A percentile compares a stretch with the other conserved stretches of the same genome.
These are phyloP conservation scores for Oryzias dopingdopingensis DNA, from an alignment of 2,797 vertebrate genomes.

Conservation along the genomic window DNA sequence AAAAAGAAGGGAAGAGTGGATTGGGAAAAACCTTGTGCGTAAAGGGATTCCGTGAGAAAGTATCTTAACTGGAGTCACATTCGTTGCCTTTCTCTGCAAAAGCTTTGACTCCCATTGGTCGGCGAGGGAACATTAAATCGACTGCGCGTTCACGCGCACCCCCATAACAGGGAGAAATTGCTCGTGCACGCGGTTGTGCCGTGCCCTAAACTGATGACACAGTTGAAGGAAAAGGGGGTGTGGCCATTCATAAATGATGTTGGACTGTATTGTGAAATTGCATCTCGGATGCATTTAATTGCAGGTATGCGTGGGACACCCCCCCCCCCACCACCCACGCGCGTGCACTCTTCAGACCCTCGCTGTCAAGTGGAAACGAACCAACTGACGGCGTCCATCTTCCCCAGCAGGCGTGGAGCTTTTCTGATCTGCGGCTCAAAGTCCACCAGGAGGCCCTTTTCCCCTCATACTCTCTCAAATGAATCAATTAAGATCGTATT, in stretches of 20 bases:
- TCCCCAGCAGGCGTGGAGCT: conserved; percentile 53
- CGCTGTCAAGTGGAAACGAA: conserved; percentile 50
- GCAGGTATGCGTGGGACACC: conserved; percentile 2
- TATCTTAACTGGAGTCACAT: conserved; percentile 74
- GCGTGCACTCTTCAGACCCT: conserved; percentile 16
- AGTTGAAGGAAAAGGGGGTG: conserved; percentile 49
- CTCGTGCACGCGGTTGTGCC: conserved; percentile 54
- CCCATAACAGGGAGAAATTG: conserved; percentile 55
- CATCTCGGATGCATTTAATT: conserved; percentile 28
- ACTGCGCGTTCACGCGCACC: conserved; percentile 59
- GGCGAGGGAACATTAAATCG: conserved; percentile 69
- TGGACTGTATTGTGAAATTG: conserved; percentile 49
- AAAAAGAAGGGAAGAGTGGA: conserved; percentile 67
- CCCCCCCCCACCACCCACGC: conserved; percentile 17
- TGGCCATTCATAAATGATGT: conserved; percentile 67
- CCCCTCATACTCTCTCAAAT: conserved; percentile 20
- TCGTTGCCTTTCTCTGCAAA: conserved; percentile 72
- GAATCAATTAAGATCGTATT: not conserved
- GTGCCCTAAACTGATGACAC: conserved; percentile 55
- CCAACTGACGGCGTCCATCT: conserved; percentile 74
- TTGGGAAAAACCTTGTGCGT: conserved; percentile 64
- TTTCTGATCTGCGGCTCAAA: conserved; percentile 52
- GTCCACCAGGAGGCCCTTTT: conserved; percentile 54
- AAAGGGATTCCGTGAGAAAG: conserved; percentile 78
- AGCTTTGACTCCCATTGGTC: conserved; percentile 73